Percentiles rank a stretch among this genome's conserved stretches.
Evolutionary conservation across 2,113 vertebrate species (phyloP).

Genomic region (Phalacrocorax brasilianus): DNA sequence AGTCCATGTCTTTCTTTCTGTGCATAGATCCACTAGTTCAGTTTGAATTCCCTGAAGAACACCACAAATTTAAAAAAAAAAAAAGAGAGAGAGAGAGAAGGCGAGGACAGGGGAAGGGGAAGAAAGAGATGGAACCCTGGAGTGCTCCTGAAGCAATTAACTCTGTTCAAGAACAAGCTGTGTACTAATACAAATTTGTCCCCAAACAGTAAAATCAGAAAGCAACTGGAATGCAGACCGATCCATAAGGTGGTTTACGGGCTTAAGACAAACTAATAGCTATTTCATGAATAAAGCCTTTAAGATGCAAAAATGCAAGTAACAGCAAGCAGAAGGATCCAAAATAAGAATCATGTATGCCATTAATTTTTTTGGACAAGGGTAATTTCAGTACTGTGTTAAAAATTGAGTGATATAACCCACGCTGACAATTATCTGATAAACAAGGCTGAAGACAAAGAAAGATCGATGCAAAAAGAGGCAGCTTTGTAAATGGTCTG

Average conservation of each 20-base stretch:
- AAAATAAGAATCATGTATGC: neutral
- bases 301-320: neutral
- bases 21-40: conserved; percentile 34
- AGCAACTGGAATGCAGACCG: neutral
- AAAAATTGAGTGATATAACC: neutral
- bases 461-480: neutral
- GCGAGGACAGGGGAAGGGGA: accelerated
- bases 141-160: conserved; percentile 22
- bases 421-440: neutral
- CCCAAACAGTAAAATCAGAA: neutral
- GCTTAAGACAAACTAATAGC: neutral
- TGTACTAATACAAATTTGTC: conserved; percentile 9
- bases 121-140: neutral
- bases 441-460: neutral
- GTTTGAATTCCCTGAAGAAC: conserved; percentile 31
- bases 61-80: neutral
- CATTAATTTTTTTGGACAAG: neutral
- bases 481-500: neutral
- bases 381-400: neutral
- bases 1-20: conserved; percentile 44
- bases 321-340: neutral
- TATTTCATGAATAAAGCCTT: neutral
- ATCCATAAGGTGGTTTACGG: neutral
- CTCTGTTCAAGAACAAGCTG: neutral
- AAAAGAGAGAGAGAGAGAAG: too few species aligned